Evolutionary conservation across 2,797 vertebrate species (phyloP).

Genomic region (Pseudomugil gertrudae): DNA sequence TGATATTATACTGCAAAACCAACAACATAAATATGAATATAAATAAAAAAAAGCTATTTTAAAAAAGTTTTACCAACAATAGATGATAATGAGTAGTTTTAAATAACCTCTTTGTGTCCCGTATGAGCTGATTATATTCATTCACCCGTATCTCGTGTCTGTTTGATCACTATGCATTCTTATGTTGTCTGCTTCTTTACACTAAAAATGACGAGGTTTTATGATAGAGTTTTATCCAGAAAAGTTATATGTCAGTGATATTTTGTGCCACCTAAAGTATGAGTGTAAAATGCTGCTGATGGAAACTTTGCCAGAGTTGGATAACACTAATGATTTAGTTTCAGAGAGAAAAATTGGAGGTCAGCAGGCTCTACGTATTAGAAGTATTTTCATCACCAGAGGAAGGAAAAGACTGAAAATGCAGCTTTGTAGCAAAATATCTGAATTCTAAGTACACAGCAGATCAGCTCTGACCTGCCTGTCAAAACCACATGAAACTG

Average conservation of each 20-base stretch:
- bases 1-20: neutral
- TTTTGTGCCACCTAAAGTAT: neutral
- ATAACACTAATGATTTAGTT: neutral
- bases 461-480: slow-evolving; percentile 5
- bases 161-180: too few species aligned
- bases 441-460: slow-evolving; percentile 21
- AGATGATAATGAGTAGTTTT: too few species aligned
- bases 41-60: too few species aligned
- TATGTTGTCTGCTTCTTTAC: too few species aligned
- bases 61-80: too few species aligned
- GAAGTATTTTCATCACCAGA: slow-evolving; percentile 6
- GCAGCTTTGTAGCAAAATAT: neutral
- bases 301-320: neutral
- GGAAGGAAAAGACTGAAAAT: slow-evolving; percentile 4
- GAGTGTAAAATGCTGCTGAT: neutral
- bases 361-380: slow-evolving; percentile 5
- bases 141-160: too few species aligned
- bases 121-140: too few species aligned
- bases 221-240: too few species aligned
- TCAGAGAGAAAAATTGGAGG: neutral
- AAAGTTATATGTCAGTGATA: neutral
- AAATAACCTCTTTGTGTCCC: too few species aligned
- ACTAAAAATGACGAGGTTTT: too few species aligned
- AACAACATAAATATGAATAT: too few species aligned
- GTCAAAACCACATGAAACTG: slow-evolving; percentile 10